Evolutionary conservation across 2,888 invertebrate species (phyloP).

Genomic region (Deilephila elpenor): DNA sequence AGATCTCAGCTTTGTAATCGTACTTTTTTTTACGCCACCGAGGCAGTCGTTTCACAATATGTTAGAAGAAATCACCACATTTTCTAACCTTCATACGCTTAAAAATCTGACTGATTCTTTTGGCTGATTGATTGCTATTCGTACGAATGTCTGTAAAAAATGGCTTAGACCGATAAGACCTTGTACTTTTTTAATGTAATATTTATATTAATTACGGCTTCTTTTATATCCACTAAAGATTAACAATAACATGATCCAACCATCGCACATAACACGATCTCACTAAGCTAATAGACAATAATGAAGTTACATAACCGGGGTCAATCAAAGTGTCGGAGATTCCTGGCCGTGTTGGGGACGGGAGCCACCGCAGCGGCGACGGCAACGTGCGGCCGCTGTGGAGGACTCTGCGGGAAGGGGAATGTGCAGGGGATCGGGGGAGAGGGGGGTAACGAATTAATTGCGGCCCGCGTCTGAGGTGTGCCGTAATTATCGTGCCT

Average conservation of each 20-base stretch:
- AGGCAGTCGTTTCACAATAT: too few relatives aligned
- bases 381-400: conserved; percentile 9
- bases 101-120: too few relatives aligned
- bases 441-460: conserved; percentile 65
- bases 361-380: conserved; percentile 31
- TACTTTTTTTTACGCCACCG: too few relatives aligned
- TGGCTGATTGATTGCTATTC: too few relatives aligned
- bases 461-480: conserved; percentile 73
- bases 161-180: too few relatives aligned
- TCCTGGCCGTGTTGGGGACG: conserved; percentile 33
- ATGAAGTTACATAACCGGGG: conserved; percentile 36
- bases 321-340: conserved; percentile 39
- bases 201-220: neutral
- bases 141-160: too few relatives aligned
- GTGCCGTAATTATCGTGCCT: conserved; percentile 65
- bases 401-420: conserved; percentile 40
- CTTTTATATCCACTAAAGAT: neutral
- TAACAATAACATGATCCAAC: neutral
- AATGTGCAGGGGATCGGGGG: conserved; percentile 47
- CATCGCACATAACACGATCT: neutral
- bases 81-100: too few relatives aligned
- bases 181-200: too few relatives aligned
- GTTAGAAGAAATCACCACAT: too few relatives aligned
- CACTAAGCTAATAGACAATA: conserved; percentile 30
- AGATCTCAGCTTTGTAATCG: too few relatives aligned